Evolutionary conservation across 2,113 vertebrate genomes (phyloP), one percentile per base, ranked within the genome.

Genomic region (Burhinus bistriatus): DNA sequence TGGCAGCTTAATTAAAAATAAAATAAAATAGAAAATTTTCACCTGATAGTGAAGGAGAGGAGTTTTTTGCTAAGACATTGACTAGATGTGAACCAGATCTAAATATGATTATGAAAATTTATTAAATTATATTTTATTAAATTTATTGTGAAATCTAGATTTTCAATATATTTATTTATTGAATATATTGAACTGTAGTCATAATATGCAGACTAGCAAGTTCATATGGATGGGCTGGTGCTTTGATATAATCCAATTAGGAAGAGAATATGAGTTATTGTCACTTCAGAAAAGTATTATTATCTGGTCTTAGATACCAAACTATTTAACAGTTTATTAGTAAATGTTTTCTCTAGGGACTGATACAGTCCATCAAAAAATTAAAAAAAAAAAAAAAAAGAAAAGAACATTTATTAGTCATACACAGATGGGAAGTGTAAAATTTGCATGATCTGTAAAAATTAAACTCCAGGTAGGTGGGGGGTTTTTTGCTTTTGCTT

Each of bases 11-110:
- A 58, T 62, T 13, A 30, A 25, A 79, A 83, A 51, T n/a, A 9
- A 21, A 57, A 49, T 4, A 16, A 1, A 15, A 49, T 5, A 25
- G 9, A n/a, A 0, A 19, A 32, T 29, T 18, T 34, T 12, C 26
- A 44, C 4, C 7, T 23, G 21, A 23, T 19, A 52, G 10, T 23
- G 27, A 79, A 87, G 4, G 14, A 75, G 15, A 30, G 36, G 29
- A 52, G 6, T 49, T 93, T 65, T 59, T 13, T 90, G 61, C 15
- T n/a, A 75, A 75, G 30, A 20, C 4, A 20, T 68, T 52, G 18
- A 34, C 25, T 5, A 58, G 42, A 30, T 34, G 4, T 47, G 6
- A 12, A 42, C 17, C 15, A 47, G 34, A 42, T 57, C 18, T 58
- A 78, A 73, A 57, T 22, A 40, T 23, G 9, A 10, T 38, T 57